Base-by-base conservation (phyloP, 2,888 invertebrate genomes). In the Conchocele bisecta region DNA sequence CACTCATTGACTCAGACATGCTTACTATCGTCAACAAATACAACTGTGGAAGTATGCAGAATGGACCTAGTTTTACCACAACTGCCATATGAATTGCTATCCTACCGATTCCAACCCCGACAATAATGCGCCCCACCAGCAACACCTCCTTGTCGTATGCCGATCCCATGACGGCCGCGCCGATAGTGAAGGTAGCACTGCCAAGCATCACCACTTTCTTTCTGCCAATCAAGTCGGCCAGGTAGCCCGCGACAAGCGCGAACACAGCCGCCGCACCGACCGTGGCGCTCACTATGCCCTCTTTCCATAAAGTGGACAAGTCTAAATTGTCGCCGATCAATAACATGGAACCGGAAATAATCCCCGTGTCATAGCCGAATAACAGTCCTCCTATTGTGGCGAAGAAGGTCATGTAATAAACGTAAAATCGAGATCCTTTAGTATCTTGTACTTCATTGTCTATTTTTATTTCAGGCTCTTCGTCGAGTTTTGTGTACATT, bases 321-420 rank as follows among this genome's bases (percentile, higher is more conserved):
- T 86, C 50, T 73, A 92, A 92, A 42, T 91, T 84, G 31, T 90
- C 88, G 64, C 89, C 87, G 59, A 88, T 84, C 22, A 89, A 75
- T 29, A 92, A 81, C 89, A 92, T 91, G 2, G 93, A 92, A 4
- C 93, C 92, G 0, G 93, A 93, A 9, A 93, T 92, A 31, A 93
- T 92, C 7, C 93, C 93, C 0, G 85, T 83, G 46, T 88, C 86
- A 66, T 87, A 87, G 22, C 93, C 93, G 83, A 93, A 93, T 13
- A 93, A 85, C 60, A 93, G 91, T 1, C 93, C 92, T 5, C 93
- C 93, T 22, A 90, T 87, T 7, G 88, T 86, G 0, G 89, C 88
- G 58, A 89, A 85, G 44, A 86, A 82, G 6, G 90, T 86, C 37
- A 90, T 61, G 29, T 86, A 67, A 60, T 87, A 86, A 9, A 89